A percentile compares a stretch with the other conserved stretches of the same genome.
Evolutionary conservation across 2,113 vertebrate genomes (phyloP).

Genomic region (Coregonus clupeaformis): DNA sequence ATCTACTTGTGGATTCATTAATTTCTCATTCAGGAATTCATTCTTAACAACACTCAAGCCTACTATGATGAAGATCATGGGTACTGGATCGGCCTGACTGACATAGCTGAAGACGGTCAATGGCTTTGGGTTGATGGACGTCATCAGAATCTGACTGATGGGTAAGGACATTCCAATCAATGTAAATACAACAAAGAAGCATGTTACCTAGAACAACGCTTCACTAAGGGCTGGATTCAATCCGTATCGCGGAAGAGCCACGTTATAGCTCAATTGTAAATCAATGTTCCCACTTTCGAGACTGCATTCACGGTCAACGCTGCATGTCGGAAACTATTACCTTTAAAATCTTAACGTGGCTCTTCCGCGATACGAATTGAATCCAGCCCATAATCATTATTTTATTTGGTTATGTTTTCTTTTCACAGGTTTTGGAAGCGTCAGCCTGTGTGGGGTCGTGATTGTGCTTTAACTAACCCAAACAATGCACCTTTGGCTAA

Average conservation of each 20-base stretch:
- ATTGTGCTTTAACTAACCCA: constrained; percentile 5
- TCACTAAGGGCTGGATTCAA: background rate
- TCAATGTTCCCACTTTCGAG: no score
- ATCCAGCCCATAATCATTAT: no score
- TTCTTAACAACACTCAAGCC: fast-evolving
- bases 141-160: background rate
- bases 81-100: constrained; percentile 33
- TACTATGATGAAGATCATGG: fast-evolving
- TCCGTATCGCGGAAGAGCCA: no score
- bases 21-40: constrained; percentile 40
- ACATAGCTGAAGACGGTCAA: fast-evolving
- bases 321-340: no score
- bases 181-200: background rate
- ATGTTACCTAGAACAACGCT: background rate
- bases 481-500: fast-evolving
- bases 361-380: no score
- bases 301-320: no score
- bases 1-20: no score
- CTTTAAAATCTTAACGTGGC: no score
- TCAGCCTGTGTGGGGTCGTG: fast-evolving
- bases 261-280: no score
- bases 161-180: no score
- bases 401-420: background rate
- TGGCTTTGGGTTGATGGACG: constrained; percentile 48
- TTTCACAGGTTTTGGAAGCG: constrained; percentile 17